Evolutionary conservation across 1,140 invertebrate genomes (phyloP), one percentile per base, ranked within the genome.

Genomic region (Rhynchophorus ferrugineus): DNA sequence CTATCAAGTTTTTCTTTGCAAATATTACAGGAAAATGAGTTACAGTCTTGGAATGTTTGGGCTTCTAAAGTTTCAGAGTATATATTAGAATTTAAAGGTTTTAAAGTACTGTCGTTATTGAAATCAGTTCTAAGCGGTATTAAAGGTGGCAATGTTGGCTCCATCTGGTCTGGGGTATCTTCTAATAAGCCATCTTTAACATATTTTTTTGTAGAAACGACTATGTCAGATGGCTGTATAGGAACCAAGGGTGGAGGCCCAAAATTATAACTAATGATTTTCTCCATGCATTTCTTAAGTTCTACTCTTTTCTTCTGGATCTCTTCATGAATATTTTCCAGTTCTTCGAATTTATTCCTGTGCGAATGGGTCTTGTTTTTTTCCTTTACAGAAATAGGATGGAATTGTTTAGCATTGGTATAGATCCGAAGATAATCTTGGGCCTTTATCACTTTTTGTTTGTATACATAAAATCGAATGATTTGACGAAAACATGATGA

Each of bases 161-260:
- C n/a, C n/a, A n/a, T n/a, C n/a, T n/a, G n/a, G n/a, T n/a, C n/a
- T n/a, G n/a, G n/a, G n/a, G n/a, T n/a, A n/a, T n/a, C n/a, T n/a
- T n/a, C n/a, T n/a, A n/a, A n/a, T n/a, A n/a, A n/a, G n/a, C n/a
- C n/a, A n/a, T n/a, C n/a, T n/a, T n/a, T n/a, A n/a, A n/a, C n/a
- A n/a, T n/a, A n/a, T n/a, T n/a, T n/a, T n/a, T n/a, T n/a, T n/a
- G n/a, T n/a, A n/a, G n/a, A n/a, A n/a, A n/a, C n/a, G n/a, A n/a
- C n/a, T n/a, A n/a, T n/a, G n/a, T n/a, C n/a, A n/a, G n/a, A n/a
- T 41, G 2, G 7, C 7, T 41, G 17, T 18, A 64, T 41, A 21
- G 62, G 62, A 13, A 64, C 51, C 39, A 64, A 53, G 38, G 62
- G 62, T 22, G 62, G 62, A 16, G 60, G 62, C n/a, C 41, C 60